Conservation (phyloP, 2,113 vertebrate genomes). For the Eira barbara region DNA sequence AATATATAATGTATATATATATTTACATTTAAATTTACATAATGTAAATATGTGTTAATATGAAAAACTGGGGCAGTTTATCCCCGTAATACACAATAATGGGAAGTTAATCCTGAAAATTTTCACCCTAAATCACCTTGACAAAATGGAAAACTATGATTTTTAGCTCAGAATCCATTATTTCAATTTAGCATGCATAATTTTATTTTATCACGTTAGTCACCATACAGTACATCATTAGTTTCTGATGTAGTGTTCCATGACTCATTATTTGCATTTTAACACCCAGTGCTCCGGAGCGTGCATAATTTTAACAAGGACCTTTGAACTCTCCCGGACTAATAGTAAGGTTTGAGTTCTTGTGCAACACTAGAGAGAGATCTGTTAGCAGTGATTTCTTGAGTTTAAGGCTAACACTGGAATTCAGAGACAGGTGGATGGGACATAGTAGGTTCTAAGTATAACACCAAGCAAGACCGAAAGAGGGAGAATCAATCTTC, state of each 20-base stretch:
- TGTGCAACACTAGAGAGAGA: background rate
- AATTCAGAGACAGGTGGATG: background rate
- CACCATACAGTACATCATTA: too few relatives aligned
- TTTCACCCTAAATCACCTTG: background rate
- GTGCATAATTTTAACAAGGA: background rate
- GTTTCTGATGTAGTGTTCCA: too few relatives aligned
- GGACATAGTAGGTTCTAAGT: background rate
- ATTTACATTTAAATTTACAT: too few relatives aligned
- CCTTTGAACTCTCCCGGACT: background rate
- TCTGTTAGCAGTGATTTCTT: background rate
- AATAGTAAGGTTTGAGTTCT: background rate
- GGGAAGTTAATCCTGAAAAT: background rate
- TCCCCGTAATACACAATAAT: background rate
- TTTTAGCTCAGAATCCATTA: background rate
- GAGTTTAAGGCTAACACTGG: background rate
- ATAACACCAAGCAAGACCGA: background rate
- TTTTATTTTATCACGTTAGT: background rate
- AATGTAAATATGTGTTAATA: background rate
- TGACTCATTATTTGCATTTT: too few relatives aligned
- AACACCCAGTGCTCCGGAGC: background rate
- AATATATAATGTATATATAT: too few relatives aligned
- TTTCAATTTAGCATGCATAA: background rate
- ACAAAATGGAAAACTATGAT: background rate
- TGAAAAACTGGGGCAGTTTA: background rate
- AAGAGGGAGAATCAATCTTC: background rate